Percentiles rank a stretch among this genome's conserved stretches.
Evolutionary conservation across 2,888 invertebrate genomes (phyloP).

Genomic region (Torymus texanus): DNA sequence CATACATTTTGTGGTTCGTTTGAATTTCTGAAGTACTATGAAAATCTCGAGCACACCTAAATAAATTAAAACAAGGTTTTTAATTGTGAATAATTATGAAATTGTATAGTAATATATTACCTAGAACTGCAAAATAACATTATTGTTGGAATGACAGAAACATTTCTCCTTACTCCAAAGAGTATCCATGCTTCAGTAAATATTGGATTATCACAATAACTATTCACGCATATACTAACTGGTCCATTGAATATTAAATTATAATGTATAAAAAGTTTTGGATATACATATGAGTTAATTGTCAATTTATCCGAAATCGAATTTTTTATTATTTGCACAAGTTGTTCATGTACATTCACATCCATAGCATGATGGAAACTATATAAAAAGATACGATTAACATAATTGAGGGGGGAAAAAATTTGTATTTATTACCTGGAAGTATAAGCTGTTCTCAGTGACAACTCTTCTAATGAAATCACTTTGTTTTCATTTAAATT

Average conservation of each 20-base stretch:
- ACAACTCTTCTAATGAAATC: slow-evolving; percentile 67
- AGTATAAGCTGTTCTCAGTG: slow-evolving; percentile 66
- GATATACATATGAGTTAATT: slow-evolving; percentile 49
- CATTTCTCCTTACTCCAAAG: slow-evolving; percentile 60
- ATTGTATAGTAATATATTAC: slow-evolving; percentile 57
- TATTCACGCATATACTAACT: slow-evolving; percentile 65
- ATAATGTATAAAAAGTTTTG: slow-evolving; percentile 59
- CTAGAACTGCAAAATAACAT: slow-evolving; percentile 67
- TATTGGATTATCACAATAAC: slow-evolving; percentile 67
- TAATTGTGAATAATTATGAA: slow-evolving; percentile 25
- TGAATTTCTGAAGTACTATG: slow-evolving; percentile 60
- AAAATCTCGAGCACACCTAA: slow-evolving; percentile 67
- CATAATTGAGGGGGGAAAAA: neutral
- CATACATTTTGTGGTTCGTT: slow-evolving; percentile 62
- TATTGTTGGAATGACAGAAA: slow-evolving; percentile 62
- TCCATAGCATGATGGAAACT: slow-evolving; percentile 65
- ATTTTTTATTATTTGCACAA: slow-evolving; percentile 54
- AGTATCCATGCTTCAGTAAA: slow-evolving; percentile 71
- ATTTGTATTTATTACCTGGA: slow-evolving; percentile 62
- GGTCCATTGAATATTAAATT: slow-evolving; percentile 68
- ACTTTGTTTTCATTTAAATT: slow-evolving; percentile 60
- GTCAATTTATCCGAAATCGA: slow-evolving; percentile 28
- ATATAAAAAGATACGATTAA: slow-evolving; percentile 37
- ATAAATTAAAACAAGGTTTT: slow-evolving; percentile 55
- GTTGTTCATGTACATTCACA: slow-evolving; percentile 57